A percentile compares a stretch with the other conserved stretches of the same genome.
These are phyloP conservation scores for Siniperca scherzeri DNA, from an alignment of 2,797 vertebrate genomes.

Conservation along the genomic window DNA sequence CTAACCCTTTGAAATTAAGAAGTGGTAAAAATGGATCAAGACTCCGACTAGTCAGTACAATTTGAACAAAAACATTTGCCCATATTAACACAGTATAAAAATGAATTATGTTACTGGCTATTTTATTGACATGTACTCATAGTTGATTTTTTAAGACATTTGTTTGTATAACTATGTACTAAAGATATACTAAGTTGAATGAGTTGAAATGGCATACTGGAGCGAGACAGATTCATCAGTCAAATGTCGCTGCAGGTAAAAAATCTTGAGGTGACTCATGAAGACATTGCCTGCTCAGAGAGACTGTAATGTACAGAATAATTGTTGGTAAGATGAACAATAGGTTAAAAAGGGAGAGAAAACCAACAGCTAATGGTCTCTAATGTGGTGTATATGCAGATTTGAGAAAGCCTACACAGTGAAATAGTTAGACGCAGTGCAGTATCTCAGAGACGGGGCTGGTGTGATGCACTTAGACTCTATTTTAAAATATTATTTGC, in stretches of 20 bases:
- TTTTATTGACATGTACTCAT: not conserved
- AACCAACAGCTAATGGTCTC: not conserved
- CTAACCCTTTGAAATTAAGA: not conserved
- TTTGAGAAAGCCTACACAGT: not conserved
- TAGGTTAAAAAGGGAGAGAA: not conserved
- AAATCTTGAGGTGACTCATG: conserved; percentile 2
- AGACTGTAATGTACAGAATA: not conserved
- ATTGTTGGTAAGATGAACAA: not conserved
- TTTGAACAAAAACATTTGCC: not conserved
- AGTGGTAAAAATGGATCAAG: not conserved
- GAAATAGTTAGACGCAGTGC: not conserved
- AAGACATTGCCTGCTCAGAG: not conserved
- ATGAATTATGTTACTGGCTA: not conserved
- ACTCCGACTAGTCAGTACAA: not conserved
- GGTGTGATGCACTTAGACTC: not conserved
- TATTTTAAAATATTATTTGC: not conserved
- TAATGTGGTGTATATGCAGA: not conserved
- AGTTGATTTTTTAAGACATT: not conserved
- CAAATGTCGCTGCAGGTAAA: not conserved
- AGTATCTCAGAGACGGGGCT: not conserved
- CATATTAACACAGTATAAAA: not conserved
- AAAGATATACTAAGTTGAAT: not conserved
- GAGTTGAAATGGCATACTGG: not conserved
- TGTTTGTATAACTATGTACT: not conserved
- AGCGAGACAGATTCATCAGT: not conserved